A percentile compares a stretch with the other conserved stretches of the same genome.
Evolutionary conservation across 1,140 invertebrate genomes (phyloP).

Genomic region (Rhopalosiphum padi): DNA sequence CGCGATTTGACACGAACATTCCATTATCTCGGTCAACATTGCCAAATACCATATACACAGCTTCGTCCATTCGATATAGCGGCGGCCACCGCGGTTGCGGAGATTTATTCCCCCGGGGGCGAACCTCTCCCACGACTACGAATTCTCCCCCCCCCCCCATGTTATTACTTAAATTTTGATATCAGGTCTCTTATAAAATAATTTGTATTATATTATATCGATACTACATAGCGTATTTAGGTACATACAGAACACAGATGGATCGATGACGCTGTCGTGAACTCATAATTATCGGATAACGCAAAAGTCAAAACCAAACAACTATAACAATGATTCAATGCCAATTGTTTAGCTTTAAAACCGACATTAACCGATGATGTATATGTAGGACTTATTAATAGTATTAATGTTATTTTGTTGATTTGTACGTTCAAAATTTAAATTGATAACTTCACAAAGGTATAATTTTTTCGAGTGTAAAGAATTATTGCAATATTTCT

Average conservation of each 20-base stretch:
- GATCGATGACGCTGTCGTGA: neutral
- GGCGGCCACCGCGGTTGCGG: neutral
- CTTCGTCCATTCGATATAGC: neutral
- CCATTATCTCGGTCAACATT: constrained; percentile 57
- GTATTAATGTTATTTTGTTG: neutral
- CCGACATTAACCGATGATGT: neutral
- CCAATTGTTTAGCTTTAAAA: neutral
- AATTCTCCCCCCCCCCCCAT: neutral
- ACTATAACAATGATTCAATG: neutral
- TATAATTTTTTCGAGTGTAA: neutral
- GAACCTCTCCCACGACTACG: neutral
- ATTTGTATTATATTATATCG: neutral
- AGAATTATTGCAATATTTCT: neutral
- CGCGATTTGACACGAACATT: constrained; percentile 51
- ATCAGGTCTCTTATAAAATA: neutral
- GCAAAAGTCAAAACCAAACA: neutral
- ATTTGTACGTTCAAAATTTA: neutral
- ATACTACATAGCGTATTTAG: neutral
- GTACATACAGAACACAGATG: neutral
- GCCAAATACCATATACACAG: neutral
- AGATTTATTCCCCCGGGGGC: constrained; percentile 39
- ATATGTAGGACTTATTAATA: neutral
- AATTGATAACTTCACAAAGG: neutral
- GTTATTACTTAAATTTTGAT: constrained; percentile 9
- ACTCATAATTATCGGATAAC: neutral